Conservation (phyloP, 2,797 vertebrate genomes). For the Taeniopygia guttata region DNA sequence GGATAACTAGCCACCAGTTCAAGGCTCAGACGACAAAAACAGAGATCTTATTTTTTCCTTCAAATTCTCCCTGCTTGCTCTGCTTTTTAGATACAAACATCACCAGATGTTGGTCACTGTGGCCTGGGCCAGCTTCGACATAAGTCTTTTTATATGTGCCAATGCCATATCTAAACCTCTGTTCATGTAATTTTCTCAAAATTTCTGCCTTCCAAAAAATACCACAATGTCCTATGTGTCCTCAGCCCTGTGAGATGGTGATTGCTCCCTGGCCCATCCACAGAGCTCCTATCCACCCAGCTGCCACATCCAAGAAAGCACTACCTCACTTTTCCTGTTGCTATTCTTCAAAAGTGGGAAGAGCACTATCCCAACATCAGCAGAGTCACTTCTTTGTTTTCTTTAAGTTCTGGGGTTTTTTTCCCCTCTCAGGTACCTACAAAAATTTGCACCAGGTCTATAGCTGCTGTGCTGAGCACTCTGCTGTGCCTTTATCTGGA, state of each 20-base stretch:
- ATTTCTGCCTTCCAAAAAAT: not conserved
- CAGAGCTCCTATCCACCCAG: not conserved
- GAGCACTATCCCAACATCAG: fast-evolving
- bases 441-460: not conserved
- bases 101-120: not conserved
- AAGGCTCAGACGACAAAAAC: not conserved
- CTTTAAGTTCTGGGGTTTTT: not conserved
- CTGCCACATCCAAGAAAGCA: not conserved
- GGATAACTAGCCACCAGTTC: not conserved
- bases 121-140: not conserved
- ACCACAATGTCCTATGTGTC: fast-evolving
- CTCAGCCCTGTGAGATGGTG: not conserved
- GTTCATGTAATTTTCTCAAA: not conserved
- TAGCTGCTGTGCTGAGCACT: not conserved
- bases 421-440: not conserved
- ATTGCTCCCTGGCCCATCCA: fast-evolving
- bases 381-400: not conserved
- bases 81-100: not conserved
- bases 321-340: not conserved
- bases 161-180: not conserved
- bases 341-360: not conserved
- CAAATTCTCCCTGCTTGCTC: not conserved
- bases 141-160: not conserved
- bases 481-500: not conserved
- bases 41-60: not conserved